Percentiles rank a stretch among this genome's conserved stretches.
These are phyloP conservation scores for Lochmaea capreae DNA, from an alignment of 2,888 invertebrate genomes.

Conservation along the genomic window DNA sequence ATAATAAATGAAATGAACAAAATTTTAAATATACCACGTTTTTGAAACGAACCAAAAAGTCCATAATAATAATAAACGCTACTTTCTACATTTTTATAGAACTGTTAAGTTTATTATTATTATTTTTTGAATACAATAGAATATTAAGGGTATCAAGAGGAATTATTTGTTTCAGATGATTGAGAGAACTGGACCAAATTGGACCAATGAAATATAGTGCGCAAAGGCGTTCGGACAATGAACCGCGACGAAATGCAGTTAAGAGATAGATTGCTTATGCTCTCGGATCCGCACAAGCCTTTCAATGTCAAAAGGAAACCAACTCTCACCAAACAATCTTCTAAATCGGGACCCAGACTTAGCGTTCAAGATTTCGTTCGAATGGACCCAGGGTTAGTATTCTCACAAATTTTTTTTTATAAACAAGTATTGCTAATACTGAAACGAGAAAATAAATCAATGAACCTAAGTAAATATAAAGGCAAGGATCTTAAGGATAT, in stretches of 20 bases:
- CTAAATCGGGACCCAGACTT: conserved; percentile 58
- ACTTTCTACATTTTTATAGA: too few relatives aligned
- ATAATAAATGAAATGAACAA: too few relatives aligned
- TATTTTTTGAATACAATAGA: too few relatives aligned
- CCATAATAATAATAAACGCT: too few relatives aligned
- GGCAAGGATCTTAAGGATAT: too few relatives aligned
- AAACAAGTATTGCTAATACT: too few relatives aligned
- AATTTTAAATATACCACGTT: too few relatives aligned
- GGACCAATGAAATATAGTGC: conserved; percentile 11
- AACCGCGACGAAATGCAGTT: conserved; percentile 67
- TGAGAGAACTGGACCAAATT: conserved; percentile 8
- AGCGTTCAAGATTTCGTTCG: conserved; percentile 64
- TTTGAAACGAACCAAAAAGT: too few relatives aligned
- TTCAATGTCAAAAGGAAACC: conserved; percentile 62
- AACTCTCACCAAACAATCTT: conserved; percentile 63
- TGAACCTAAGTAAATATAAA: too few relatives aligned
- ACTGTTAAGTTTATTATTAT: too few relatives aligned
- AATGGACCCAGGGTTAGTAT: conserved; percentile 66
- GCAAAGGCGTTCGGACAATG: conserved; percentile 38
- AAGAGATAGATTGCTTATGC: conserved; percentile 67
- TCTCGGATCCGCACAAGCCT: conserved; percentile 65
- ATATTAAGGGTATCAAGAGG: not conserved
- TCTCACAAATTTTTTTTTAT: not conserved
- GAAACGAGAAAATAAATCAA: too few relatives aligned
- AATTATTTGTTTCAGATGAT: conserved; percentile 25